phyloP scores from a whole-genome alignment of 2,797 vertebrate species.

The Cyclopterus lumpus region DNA sequence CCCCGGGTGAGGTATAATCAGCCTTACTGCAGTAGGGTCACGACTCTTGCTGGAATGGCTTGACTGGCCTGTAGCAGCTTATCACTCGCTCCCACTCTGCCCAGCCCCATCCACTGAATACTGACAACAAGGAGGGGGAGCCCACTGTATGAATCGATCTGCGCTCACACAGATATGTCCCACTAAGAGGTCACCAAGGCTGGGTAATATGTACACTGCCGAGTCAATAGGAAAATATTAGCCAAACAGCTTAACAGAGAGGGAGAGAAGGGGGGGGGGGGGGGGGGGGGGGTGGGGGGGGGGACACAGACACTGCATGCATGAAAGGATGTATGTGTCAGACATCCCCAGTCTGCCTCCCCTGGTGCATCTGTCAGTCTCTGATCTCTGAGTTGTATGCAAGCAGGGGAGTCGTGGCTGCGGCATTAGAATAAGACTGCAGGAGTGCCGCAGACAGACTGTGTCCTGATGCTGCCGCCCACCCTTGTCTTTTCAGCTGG shows the following conservation, averaged over 20 bases:
- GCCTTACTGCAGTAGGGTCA: slow-evolving; percentile 72
- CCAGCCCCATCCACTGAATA: slow-evolving; percentile 40
- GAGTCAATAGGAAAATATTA: slow-evolving; percentile 80
- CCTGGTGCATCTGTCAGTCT: slow-evolving; percentile 72
- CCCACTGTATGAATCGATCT: slow-evolving; percentile 78
- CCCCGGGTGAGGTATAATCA: slow-evolving; percentile 70
- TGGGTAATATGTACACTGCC: slow-evolving; percentile 73
- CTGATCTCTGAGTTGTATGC: slow-evolving; percentile 81
- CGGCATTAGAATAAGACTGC: slow-evolving; percentile 76
- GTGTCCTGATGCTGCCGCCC: slow-evolving; percentile 75
- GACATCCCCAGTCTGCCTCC: slow-evolving; percentile 64
- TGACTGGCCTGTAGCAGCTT: slow-evolving; percentile 67
- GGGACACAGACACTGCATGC: slow-evolving; percentile 53
- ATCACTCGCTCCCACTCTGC: slow-evolving; percentile 68
- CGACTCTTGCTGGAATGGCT: slow-evolving; percentile 68
- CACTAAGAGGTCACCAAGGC: slow-evolving; percentile 66
- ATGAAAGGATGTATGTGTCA: slow-evolving; percentile 64
- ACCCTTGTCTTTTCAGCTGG: slow-evolving; percentile 79
- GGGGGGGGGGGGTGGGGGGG: background rate
- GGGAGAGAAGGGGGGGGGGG: background rate
- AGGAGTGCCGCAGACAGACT: slow-evolving; percentile 71
- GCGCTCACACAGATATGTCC: slow-evolving; percentile 62
- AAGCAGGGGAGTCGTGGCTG: slow-evolving; percentile 63
- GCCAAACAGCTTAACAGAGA: slow-evolving; percentile 73
- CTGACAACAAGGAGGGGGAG: slow-evolving; percentile 50